Conservation (phyloP, 2,888 invertebrate species). For the Ceriagrion tenellum region DNA sequence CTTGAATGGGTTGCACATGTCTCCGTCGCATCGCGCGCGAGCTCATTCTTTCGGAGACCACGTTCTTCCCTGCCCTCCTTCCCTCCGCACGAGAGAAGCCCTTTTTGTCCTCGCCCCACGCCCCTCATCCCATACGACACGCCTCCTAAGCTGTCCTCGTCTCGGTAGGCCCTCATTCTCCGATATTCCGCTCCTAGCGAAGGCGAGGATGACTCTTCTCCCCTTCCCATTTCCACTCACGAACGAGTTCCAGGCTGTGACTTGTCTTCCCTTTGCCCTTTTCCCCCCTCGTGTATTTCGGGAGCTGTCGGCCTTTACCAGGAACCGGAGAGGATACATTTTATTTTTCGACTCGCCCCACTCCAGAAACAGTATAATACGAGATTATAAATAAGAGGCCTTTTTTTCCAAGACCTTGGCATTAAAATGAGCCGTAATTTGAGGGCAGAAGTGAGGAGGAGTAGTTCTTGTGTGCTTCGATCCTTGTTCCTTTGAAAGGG, state of each 20-base stretch:
- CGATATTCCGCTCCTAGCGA: not conserved
- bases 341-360: not conserved
- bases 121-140: not conserved
- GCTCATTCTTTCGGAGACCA: not conserved
- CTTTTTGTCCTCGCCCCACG: constrained; percentile 28
- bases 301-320: constrained; percentile 9
- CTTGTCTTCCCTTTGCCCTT: not conserved
- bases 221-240: not conserved
- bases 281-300: not conserved
- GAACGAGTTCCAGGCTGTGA: not conserved
- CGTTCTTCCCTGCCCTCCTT: not conserved
- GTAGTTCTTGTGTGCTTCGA: not conserved
- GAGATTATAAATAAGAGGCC: constrained; percentile 16
- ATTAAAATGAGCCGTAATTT: constrained; percentile 1
- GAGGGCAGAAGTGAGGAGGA: not conserved
- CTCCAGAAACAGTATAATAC: not conserved
- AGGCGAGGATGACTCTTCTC: not conserved
- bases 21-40: not conserved
- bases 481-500: not conserved
- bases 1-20: constrained; percentile 29
- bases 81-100: not conserved
- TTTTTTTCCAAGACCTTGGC: not conserved
- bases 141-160: not conserved
- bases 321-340: not conserved
- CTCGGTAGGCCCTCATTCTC: not conserved